These are phyloP conservation scores for Urocyon cinereoargenteus DNA, from an alignment of 2,797 vertebrate species.

Conservation along the genomic window DNA sequence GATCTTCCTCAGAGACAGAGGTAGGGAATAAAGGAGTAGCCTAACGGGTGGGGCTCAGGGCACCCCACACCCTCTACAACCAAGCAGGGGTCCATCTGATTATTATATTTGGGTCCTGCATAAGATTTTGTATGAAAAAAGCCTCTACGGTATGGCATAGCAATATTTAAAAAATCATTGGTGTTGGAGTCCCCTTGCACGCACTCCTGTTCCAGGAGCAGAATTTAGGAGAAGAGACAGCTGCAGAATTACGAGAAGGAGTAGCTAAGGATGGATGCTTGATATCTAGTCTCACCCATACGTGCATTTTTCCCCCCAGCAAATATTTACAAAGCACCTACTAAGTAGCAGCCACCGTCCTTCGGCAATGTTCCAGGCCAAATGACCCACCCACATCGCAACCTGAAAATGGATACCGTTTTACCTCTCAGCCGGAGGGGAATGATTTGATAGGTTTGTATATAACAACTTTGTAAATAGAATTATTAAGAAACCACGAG, in stretches of 20 bases:
- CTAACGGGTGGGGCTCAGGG: background rate
- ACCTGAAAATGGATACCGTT: background rate
- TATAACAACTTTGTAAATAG: slow-evolving; percentile 10
- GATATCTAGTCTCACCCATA: background rate
- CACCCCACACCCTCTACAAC: background rate
- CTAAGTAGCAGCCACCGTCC: background rate
- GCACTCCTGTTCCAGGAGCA: background rate
- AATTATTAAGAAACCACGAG: slow-evolving; percentile 58
- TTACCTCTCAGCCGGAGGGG: background rate
- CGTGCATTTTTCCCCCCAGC: slow-evolving; percentile 42
- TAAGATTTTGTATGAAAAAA: background rate
- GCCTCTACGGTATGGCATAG: background rate
- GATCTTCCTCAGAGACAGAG: background rate
- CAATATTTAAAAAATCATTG: background rate
- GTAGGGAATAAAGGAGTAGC: background rate
- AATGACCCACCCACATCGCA: background rate
- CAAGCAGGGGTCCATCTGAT: background rate
- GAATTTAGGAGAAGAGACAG: no score
- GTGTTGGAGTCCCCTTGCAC: background rate
- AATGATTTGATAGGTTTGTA: background rate
- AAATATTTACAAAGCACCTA: background rate
- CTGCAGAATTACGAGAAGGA: slow-evolving; percentile 3
- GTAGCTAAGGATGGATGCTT: background rate
- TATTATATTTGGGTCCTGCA: background rate
- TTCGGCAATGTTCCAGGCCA: background rate